Percentiles rank a stretch among this genome's conserved stretches.
phyloP scores from a whole-genome alignment of 2,797 vertebrate genomes.

The Balearica regulorum region DNA sequence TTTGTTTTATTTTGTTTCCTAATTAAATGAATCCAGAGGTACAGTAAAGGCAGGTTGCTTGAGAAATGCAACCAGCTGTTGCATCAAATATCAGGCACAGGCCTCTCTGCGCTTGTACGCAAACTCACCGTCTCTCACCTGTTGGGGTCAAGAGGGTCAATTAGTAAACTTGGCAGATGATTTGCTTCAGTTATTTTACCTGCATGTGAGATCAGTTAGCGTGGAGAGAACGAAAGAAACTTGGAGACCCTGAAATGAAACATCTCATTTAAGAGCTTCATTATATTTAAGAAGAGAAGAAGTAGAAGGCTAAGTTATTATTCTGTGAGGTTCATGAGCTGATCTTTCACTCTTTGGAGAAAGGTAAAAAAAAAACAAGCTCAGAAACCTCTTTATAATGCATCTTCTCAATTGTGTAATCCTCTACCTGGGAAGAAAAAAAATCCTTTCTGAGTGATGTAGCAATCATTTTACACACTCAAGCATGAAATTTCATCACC shows the following conservation, averaged over 20 bases:
- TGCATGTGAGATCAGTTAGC: neutral
- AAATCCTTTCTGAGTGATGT: constrained; percentile 64
- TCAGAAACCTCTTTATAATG: neutral
- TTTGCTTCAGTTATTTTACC: constrained; percentile 34
- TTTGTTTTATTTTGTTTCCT: neutral
- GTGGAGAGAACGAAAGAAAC: neutral
- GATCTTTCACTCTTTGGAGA: constrained; percentile 9
- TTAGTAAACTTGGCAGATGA: constrained; percentile 30
- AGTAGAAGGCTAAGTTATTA: constrained; percentile 5
- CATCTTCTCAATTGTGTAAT: constrained; percentile 46
- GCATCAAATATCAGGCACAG: neutral
- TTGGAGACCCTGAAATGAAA: constrained; percentile 5
- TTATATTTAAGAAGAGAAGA: constrained; percentile 18
- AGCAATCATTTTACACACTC: constrained; percentile 72
- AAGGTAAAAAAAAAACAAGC: neutral
- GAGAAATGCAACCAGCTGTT: constrained; percentile 53
- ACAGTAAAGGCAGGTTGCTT: constrained; percentile 17
- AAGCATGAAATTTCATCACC: constrained; percentile 74
- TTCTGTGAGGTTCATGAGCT: neutral
- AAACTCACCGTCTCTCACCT: constrained; percentile 25
- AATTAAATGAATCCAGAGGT: constrained; percentile 37
- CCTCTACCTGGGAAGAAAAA: constrained; percentile 54
- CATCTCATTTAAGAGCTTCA: neutral
- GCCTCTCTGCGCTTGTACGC: neutral
- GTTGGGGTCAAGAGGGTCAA: constrained; percentile 27